Percentiles rank a stretch among this genome's conserved stretches.
Conservation (phyloP, 2,888 invertebrate species). For the Galerucella calmariensis region DNA sequence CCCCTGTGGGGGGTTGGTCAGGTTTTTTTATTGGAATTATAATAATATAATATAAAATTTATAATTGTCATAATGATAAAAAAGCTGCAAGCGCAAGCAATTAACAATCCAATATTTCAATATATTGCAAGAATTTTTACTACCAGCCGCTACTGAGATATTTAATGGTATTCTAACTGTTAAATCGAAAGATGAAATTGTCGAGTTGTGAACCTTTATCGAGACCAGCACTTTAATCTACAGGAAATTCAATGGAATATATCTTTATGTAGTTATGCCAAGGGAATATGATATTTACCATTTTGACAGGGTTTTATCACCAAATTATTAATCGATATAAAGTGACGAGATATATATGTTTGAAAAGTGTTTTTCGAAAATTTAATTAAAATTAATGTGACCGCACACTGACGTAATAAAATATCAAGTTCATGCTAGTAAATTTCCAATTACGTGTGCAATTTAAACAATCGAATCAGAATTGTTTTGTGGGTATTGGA, state of each 20-base stretch:
- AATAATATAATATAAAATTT: too few species aligned
- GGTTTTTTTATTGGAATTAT: too few species aligned
- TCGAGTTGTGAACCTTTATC: constrained; percentile 26
- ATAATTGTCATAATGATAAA: too few species aligned
- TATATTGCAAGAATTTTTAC: too few species aligned
- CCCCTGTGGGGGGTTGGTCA: too few species aligned
- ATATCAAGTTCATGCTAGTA: neutral
- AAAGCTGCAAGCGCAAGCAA: too few species aligned
- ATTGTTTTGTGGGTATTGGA: neutral
- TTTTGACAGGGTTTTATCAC: constrained; percentile 13
- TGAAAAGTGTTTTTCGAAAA: too few species aligned
- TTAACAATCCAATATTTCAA: too few species aligned
- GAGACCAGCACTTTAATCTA: constrained; percentile 22
- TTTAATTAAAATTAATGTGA: too few species aligned
- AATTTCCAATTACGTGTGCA: neutral
- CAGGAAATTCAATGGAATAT: constrained; percentile 25
- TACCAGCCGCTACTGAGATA: neutral
- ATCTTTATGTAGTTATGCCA: constrained; percentile 16
- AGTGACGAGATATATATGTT: neutral
- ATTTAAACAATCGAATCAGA: neutral
- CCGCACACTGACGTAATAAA: neutral
- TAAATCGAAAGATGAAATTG: constrained; percentile 29
- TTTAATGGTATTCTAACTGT: constrained; percentile 18
- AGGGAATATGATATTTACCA: constrained; percentile 5
- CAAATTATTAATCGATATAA: neutral